A percentile compares a stretch with the other conserved stretches of the same genome.
Conservation (phyloP, 2,113 vertebrate species). For the Xiphophorus hellerii region DNA sequence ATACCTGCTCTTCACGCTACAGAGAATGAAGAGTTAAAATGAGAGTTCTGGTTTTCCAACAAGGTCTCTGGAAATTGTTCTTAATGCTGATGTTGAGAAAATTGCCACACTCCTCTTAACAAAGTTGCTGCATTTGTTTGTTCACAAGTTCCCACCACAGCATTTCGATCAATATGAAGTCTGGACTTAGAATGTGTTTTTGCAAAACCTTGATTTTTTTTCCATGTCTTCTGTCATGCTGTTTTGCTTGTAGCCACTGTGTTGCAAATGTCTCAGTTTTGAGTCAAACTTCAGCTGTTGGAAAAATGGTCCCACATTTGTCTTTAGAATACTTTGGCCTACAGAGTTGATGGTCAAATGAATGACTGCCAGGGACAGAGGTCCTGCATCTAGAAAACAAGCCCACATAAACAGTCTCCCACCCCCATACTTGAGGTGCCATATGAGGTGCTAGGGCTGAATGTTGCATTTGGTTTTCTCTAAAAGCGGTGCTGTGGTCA, state of each 20-base stretch:
- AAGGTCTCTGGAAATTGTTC: neutral
- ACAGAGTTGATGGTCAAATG: too few relatives aligned
- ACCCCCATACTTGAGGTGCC: too few relatives aligned
- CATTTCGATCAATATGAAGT: neutral
- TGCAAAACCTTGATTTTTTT: too few relatives aligned
- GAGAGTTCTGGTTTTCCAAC: neutral
- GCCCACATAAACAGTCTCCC: too few relatives aligned
- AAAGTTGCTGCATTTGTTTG: neutral
- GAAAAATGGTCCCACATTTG: neutral
- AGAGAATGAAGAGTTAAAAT: neutral
- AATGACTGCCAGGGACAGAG: too few relatives aligned
- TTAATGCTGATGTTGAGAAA: neutral
- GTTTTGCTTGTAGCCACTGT: neutral
- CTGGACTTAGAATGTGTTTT: neutral
- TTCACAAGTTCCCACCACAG: neutral
- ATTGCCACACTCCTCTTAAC: neutral
- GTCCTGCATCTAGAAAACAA: too few relatives aligned
- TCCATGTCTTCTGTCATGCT: neutral
- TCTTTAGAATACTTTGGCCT: too few relatives aligned
- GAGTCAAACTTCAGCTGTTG: neutral
- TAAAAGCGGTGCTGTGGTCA: too few relatives aligned
- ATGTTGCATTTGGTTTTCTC: too few relatives aligned
- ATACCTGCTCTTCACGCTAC: neutral
- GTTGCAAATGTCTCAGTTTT: neutral
- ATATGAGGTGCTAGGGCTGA: too few relatives aligned